Evolutionary conservation across 2,113 vertebrate genomes (phyloP).

Genomic region (Cottus gobio): DNA sequence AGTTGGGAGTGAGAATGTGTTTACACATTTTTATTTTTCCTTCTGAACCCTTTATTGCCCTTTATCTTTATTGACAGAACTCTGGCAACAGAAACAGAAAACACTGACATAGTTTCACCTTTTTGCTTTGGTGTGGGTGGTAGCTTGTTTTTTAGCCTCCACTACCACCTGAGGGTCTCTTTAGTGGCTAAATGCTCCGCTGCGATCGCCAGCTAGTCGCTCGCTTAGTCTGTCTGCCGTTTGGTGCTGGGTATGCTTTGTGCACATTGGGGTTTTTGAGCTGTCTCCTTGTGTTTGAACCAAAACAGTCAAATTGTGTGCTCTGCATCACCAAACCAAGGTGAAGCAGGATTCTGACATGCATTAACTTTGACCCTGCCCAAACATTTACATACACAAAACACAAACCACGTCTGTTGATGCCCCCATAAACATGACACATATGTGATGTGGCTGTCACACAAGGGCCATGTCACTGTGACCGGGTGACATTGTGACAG

Average conservation of each 20-base stretch:
- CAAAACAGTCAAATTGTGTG: background rate
- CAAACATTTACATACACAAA: slow-evolving; percentile 74
- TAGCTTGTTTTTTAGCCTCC: background rate
- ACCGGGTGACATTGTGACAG: slow-evolving; percentile 62
- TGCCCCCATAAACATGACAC: slow-evolving; percentile 72
- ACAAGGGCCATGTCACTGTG: slow-evolving; percentile 49
- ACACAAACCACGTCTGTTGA: slow-evolving; percentile 61
- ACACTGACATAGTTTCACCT: background rate
- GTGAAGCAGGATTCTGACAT: slow-evolving; percentile 66
- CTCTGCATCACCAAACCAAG: slow-evolving; percentile 60
- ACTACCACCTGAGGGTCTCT: background rate
- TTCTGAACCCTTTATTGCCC: too few relatives aligned
- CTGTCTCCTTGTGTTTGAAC: background rate
- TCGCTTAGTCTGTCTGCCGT: background rate
- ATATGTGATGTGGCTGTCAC: slow-evolving; percentile 66
- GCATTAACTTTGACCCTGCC: slow-evolving; percentile 72
- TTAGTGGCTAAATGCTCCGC: background rate
- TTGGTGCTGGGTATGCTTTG: background rate
- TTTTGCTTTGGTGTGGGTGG: background rate
- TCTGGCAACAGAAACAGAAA: background rate
- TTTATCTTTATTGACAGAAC: background rate
- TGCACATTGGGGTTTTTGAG: background rate
- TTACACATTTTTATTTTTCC: background rate
- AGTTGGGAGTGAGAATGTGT: background rate
- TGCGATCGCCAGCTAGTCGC: background rate